These are phyloP conservation scores for Ceratina japonica DNA, from an alignment of 1,140 invertebrate genomes.

Conservation along the genomic window DNA sequence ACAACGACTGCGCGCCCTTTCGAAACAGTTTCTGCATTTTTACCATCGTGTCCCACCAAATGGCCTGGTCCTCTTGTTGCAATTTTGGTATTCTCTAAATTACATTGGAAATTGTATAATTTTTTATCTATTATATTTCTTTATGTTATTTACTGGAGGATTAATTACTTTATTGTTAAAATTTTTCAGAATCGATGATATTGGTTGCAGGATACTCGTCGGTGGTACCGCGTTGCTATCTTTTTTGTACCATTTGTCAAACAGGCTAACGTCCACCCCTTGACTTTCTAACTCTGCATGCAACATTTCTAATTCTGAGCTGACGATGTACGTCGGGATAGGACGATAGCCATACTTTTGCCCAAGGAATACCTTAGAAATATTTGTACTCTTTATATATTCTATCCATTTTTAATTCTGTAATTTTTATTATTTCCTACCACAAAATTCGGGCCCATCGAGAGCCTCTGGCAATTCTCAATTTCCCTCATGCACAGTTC, in stretches of 20 bases:
- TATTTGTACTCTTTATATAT: background rate
- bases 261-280: constrained; percentile 89
- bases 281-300: constrained; percentile 88
- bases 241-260: constrained; percentile 98
- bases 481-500: constrained; percentile 99
- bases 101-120: background rate
- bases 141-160: background rate
- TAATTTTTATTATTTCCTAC: constrained; percentile 76
- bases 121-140: background rate
- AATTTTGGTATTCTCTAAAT: constrained; percentile 92
- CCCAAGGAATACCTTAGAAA: constrained; percentile 91
- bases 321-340: constrained; percentile 96
- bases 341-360: constrained; percentile 99
- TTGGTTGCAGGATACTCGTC: constrained; percentile 96
- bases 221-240: constrained; percentile 97
- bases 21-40: constrained; percentile 97
- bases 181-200: constrained; percentile 97
- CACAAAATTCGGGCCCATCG: constrained; percentile 99
- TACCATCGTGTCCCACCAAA: constrained; percentile 98
- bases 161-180: constrained; percentile 96
- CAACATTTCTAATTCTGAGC: constrained; percentile 94
- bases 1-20: constrained; percentile 93
- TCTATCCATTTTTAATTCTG: background rate
- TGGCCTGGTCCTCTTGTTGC: constrained; percentile 96
- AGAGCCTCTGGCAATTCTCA: constrained; percentile 96